Evolutionary conservation across 2,888 invertebrate genomes (phyloP), one percentile per base, ranked within the genome.

Genomic region (Polyommatus icarus): DNA sequence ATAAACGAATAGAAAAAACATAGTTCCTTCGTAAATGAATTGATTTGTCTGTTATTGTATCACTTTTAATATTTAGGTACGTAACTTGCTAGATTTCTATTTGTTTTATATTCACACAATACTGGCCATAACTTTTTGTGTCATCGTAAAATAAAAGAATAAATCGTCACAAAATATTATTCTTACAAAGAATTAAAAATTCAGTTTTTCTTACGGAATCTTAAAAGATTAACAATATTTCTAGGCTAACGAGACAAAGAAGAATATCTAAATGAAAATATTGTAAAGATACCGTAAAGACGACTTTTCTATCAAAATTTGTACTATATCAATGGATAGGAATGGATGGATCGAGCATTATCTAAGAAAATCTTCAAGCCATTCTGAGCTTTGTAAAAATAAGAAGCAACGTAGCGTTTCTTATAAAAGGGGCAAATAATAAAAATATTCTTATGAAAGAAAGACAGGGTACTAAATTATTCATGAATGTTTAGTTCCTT

Each of bases 361-460:
- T 76, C 80, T 61, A 57, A 73, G 79, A 80, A 81, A 79, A 77
- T 71, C 40, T 79, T 80, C 83, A 83, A 81, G 83, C 85, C 79
- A 89, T 84, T 83, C 80, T 85, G 80, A 81, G 61, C 86, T 82
- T 83, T 87, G 81, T 79, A 73, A 76, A 77, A 78, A 76, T 67
- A 77, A 79, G 80, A 83, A 80, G 80, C 78, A 81, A 81, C 84
- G 83, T 83, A 81, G 81, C 81, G 83, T 82, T 84, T 82, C 83
- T 80, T 81, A 84, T 83, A 80, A 86, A 85, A 75, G 75, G 83
- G 85, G 84, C 81, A 83, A 84, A 84, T 84, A 83, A 84, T 84
- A 86, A 87, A 86, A 86, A 86, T 86, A 86, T 86, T 85, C 84
- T 84, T 85, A 85, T 85, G 84, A 83, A 86, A 84, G 83, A 84